These are phyloP conservation scores for Cacatua alba DNA, from an alignment of 2,113 vertebrate genomes.

Conservation along the genomic window DNA sequence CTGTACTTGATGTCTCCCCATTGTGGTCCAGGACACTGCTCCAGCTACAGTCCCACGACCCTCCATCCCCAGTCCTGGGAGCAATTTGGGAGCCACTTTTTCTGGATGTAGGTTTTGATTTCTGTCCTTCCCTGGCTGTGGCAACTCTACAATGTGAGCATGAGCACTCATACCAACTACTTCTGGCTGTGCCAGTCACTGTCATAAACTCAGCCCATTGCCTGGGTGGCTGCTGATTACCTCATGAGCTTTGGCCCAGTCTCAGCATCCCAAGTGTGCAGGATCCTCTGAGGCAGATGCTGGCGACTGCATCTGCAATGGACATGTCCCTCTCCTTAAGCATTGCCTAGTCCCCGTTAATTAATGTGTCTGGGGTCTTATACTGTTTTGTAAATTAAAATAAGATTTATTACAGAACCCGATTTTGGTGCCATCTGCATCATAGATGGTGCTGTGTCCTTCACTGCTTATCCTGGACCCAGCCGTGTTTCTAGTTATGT, in stretches of 20 bases:
- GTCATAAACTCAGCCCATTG: background rate
- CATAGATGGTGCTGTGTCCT: background rate
- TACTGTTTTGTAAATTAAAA: background rate
- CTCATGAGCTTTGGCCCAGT: background rate
- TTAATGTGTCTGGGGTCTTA: background rate
- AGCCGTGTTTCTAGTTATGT: rapidly evolving
- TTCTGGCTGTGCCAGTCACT: background rate
- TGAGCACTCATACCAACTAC: background rate
- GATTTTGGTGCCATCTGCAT: background rate
- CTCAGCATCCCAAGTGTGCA: rapidly evolving
- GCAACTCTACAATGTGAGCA: background rate
- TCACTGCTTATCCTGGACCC: background rate
- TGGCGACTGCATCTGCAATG: rapidly evolving
- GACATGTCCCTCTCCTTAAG: background rate
- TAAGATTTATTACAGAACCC: background rate
- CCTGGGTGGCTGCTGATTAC: background rate
- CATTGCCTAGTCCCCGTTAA: background rate
- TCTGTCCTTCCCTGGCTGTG: rapidly evolving
- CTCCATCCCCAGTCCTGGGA: background rate
- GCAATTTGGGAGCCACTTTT: background rate
- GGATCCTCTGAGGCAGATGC: background rate
- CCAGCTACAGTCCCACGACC: background rate
- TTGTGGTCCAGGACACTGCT: no score
- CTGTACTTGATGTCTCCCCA: background rate
- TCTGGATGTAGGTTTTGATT: rapidly evolving